Conservation (phyloP, 2,113 vertebrate genomes). For the Aythya baeri region DNA sequence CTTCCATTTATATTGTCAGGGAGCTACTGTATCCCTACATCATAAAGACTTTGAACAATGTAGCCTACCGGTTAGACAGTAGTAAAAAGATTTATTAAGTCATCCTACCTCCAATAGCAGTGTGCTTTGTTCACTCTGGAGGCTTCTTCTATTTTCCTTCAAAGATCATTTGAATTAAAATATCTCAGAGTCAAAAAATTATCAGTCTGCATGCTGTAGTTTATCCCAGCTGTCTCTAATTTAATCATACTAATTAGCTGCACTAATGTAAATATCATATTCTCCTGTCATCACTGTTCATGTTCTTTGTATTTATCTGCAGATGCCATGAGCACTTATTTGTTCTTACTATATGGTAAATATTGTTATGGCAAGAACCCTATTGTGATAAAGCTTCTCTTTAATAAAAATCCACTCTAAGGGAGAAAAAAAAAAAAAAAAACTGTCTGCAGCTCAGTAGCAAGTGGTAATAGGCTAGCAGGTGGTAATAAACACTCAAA, state of each 20-base stretch:
- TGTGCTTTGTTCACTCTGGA: neutral
- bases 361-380: neutral
- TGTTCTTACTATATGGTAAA: neutral
- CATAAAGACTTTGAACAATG: neutral
- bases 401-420: neutral
- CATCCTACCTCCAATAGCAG: neutral
- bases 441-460: rapidly evolving
- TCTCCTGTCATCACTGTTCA: slow-evolving; percentile 32
- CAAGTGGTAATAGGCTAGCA: neutral
- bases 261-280: slow-evolving; percentile 39
- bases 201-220: neutral
- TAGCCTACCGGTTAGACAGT: neutral
- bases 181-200: neutral
- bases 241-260: slow-evolving; percentile 42
- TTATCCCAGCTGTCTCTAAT: slow-evolving; percentile 35
- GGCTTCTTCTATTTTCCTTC: slow-evolving; percentile 1
- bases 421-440: neutral
- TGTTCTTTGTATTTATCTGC: slow-evolving; percentile 38
- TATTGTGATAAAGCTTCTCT: neutral
- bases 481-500: neutral
- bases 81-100: neutral
- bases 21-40: neutral
- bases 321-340: slow-evolving; percentile 38
- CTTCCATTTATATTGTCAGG: neutral
- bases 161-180: slow-evolving; percentile 1